Percentiles rank a stretch among this genome's conserved stretches.
These are phyloP conservation scores for Pachymerium ferrugineum DNA, from an alignment of 2,888 invertebrate species.

Conservation along the genomic window DNA sequence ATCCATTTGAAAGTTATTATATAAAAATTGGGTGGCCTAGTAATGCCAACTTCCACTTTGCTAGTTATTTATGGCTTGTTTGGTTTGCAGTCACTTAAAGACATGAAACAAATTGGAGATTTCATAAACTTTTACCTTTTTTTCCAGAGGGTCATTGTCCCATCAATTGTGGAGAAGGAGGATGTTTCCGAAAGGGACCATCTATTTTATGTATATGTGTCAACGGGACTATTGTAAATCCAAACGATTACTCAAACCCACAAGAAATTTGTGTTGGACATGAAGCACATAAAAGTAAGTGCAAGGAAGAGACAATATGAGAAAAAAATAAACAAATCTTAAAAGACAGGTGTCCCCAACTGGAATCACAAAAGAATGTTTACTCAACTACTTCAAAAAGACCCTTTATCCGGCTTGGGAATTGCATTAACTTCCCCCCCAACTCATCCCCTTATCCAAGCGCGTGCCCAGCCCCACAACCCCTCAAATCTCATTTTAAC, in stretches of 20 bases:
- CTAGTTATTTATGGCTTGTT: too few relatives aligned
- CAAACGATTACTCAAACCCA: neutral
- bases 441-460: neutral
- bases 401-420: neutral
- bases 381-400: neutral
- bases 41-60: too few relatives aligned
- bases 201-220: neutral
- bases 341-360: neutral
- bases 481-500: too few relatives aligned
- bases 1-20: too few relatives aligned
- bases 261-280: neutral
- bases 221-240: neutral
- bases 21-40: too few relatives aligned
- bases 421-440: neutral
- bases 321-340: neutral
- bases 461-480: neutral
- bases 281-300: neutral
- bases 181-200: too few relatives aligned
- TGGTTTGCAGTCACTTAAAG: too few relatives aligned
- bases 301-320: too few relatives aligned
- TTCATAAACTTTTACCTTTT: neutral
- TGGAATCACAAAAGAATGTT: neutral
- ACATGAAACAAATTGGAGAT: neutral
- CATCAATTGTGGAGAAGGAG: neutral
- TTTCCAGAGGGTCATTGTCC: neutral